phyloP scores from a whole-genome alignment of 2,113 vertebrate genomes.

The Microtus richardsoni region DNA sequence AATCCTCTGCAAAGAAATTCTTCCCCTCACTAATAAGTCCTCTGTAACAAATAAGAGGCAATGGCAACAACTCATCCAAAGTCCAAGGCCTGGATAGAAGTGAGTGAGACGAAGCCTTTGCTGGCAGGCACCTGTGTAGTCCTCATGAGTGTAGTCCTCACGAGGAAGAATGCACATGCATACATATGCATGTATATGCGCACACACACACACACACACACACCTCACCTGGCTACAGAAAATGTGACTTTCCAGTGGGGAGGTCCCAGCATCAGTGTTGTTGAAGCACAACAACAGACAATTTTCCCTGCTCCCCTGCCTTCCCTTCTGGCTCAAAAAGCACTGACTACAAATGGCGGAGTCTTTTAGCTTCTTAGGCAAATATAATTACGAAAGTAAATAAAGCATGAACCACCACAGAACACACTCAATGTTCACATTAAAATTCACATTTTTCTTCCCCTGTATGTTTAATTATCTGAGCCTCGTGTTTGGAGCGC shows the following conservation, averaged over 20 bases:
- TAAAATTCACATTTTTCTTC: background rate
- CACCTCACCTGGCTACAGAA: background rate
- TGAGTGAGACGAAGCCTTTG: too few species aligned
- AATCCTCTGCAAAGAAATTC: background rate
- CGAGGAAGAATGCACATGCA: rapidly evolving
- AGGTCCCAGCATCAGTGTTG: background rate
- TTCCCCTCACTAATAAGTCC: background rate
- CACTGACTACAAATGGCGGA: background rate
- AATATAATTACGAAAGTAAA: slow-evolving; percentile 55
- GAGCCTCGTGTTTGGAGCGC: background rate
- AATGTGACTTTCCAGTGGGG: background rate
- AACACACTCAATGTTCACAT: background rate
- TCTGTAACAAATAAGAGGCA: background rate
- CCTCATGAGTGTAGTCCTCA: background rate
- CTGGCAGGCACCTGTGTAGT: background rate
- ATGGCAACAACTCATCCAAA: background rate
- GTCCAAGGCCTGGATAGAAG: background rate
- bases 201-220: background rate
- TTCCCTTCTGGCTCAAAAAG: background rate
- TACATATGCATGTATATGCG: too few species aligned
- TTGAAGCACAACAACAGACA: background rate
- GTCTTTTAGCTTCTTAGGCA: background rate
- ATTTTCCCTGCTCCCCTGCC: background rate
- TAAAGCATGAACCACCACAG: background rate
- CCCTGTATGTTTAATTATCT: background rate